A percentile compares a stretch with the other conserved stretches of the same genome.
Evolutionary conservation across 2,888 invertebrate species (phyloP).

Genomic region (Leptinotarsa haldemani): DNA sequence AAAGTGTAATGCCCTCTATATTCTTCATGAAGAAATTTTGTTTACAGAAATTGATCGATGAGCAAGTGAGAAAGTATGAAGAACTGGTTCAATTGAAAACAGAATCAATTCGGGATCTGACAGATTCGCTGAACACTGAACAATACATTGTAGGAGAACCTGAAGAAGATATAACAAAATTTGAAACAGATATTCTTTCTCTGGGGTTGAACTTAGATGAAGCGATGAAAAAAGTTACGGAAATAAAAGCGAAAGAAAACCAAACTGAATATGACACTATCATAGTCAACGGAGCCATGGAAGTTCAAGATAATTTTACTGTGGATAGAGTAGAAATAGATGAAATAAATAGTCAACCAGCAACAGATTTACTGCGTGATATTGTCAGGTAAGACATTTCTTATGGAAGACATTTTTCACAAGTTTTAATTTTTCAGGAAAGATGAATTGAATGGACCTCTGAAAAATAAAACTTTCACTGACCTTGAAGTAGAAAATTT

Average conservation of each 20-base stretch:
- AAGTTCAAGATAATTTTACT: constrained; percentile 51
- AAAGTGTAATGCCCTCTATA: background rate
- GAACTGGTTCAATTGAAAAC: constrained; percentile 15
- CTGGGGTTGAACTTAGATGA: constrained; percentile 33
- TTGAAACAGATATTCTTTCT: constrained; percentile 24
- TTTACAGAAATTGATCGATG: constrained; percentile 41
- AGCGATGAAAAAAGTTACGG: constrained; percentile 45
- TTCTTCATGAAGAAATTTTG: background rate
- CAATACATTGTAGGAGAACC: constrained; percentile 13
- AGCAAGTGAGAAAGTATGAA: constrained; percentile 33
- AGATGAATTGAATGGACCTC: constrained; percentile 48
- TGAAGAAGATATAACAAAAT: constrained; percentile 20
- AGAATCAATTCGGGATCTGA: background rate
- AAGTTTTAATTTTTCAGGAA: constrained; percentile 43
- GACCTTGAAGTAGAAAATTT: constrained; percentile 55
- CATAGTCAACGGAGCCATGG: constrained; percentile 59
- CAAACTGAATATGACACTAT: constrained; percentile 49
- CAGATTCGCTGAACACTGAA: constrained; percentile 8
- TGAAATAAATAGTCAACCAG: constrained; percentile 58
- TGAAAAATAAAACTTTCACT: constrained; percentile 57
- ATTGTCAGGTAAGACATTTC: constrained; percentile 47
- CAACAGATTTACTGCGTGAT: constrained; percentile 57
- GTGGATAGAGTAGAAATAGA: constrained; percentile 49
- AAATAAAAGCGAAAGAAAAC: constrained; percentile 31
- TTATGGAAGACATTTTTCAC: background rate